Base-by-base conservation (phyloP, 2,797 vertebrate species). In the Bradypodion pumilum region DNA sequence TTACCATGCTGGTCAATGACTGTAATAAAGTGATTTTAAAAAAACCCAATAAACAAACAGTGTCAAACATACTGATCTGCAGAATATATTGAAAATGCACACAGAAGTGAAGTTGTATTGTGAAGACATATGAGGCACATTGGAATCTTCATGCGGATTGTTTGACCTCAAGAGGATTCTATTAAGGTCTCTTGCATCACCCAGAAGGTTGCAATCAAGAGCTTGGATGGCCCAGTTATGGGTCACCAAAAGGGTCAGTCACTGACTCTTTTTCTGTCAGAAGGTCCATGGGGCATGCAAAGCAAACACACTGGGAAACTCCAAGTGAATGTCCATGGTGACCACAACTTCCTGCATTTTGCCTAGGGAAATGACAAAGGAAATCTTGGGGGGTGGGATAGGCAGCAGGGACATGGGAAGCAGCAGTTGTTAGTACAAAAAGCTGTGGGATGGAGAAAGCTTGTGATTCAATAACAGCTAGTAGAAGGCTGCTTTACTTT, bases 171-270 rank as follows among this genome's bases (percentile, higher is more conserved):
- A 13, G 68, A 85, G 87, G 85, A 87, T 83, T 5, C 8, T 80
- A 10, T 93, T 82, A 93, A 81, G 90, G 84, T 80, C 49, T 77
- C 89, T 91, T 87, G 83, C 81, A n/a, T 87, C 89, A 90, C 89
- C 92, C 96, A 95, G 95, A 95, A 95, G 95, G 95, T 95, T 95
- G 95, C 94, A 96, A 96, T 96, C 95, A 96, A 89, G 92, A 93
- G 87, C 86, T 87, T 1, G 68, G 86, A 91, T 46, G n/a, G 86
- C 19, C 60, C 85, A 92, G 93, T 89, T 94, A 87, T 59, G 95
- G 96, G 95, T 97, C 96, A 95, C 16, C 0, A 90, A 66, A 88
- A 2, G 69, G 95, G 95, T 95, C 95, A 95, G 87, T 76, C 83
- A 85, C 13, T 90, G 76, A 89, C 91, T 82, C 81, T 85, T 74